Conservation (phyloP, 2,888 invertebrate genomes). For the Sussaba pulchella region DNA sequence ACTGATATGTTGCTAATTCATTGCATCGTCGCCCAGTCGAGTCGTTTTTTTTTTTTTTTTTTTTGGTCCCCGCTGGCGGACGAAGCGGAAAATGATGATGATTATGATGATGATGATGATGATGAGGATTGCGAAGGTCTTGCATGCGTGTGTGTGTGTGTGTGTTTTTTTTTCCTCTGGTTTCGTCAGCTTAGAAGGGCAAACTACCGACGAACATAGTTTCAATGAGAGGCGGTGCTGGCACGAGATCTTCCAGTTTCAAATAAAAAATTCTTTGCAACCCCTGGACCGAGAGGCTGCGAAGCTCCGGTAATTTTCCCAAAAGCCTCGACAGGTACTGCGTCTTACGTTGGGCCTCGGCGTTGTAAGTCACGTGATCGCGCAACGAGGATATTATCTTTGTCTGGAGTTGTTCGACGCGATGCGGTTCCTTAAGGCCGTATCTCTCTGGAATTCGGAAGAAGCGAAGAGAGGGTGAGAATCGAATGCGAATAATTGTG, state of each 20-base stretch:
- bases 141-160: no score
- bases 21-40: conserved; percentile 22
- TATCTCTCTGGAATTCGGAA: conserved; percentile 95
- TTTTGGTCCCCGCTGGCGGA: neutral
- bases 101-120: conserved; percentile 51
- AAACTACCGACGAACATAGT: conserved; percentile 98
- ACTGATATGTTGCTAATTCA: conserved; percentile 63
- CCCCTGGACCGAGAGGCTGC: conserved; percentile 96
- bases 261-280: conserved; percentile 97
- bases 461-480: no score
- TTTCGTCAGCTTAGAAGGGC: conserved; percentile 89
- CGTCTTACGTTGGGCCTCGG: conserved; percentile 94
- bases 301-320: conserved; percentile 96
- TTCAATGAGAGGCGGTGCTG: conserved; percentile 96
- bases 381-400: conserved; percentile 97
- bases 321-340: conserved; percentile 97
- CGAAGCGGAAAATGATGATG: conserved; percentile 42
- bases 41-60: neutral
- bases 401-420: conserved; percentile 98
- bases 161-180: conserved; percentile 19
- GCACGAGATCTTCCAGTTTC: conserved; percentile 96
- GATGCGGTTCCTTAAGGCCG: conserved; percentile 95
- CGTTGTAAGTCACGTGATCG: conserved; percentile 97
- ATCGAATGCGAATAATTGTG: neutral
- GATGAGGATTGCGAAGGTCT: conserved; percentile 64